Evolutionary conservation across 2,888 invertebrate genomes (phyloP).

Genomic region (Seladonia tumulorum): DNA sequence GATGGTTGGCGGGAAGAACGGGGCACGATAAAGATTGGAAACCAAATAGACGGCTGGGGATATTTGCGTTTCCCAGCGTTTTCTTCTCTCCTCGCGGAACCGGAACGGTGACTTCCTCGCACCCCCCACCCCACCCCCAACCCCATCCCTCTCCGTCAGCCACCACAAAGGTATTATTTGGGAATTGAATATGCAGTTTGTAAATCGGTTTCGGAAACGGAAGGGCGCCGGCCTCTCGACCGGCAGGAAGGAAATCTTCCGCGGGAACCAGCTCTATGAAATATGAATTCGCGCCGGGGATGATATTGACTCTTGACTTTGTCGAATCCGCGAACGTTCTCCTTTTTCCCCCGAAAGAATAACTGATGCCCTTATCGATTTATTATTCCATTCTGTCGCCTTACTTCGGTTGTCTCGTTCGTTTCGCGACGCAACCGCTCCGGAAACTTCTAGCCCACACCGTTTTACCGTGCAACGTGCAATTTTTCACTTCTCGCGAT

Average conservation of each 20-base stretch:
- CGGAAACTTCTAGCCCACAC: neutral
- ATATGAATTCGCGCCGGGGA: slow-evolving; percentile 39
- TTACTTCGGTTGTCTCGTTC: neutral
- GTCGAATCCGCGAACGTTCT: neutral
- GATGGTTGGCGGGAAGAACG: neutral
- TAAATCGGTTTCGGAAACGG: slow-evolving; percentile 53
- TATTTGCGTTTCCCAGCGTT: slow-evolving; percentile 31
- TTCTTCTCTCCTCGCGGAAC: slow-evolving; percentile 30
- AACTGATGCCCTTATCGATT: neutral
- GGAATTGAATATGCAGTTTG: slow-evolving; percentile 66
- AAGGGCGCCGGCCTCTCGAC: slow-evolving; percentile 13
- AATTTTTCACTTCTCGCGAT: neutral
- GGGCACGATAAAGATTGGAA: slow-evolving; percentile 49
- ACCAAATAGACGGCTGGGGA: slow-evolving; percentile 26
- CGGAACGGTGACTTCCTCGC: slow-evolving; percentile 10
- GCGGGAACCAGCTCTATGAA: slow-evolving; percentile 27
- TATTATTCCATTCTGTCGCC: slow-evolving; percentile 6
- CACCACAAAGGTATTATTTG: slow-evolving; percentile 47
- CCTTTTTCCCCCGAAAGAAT: neutral
- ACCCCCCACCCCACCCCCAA: neutral
- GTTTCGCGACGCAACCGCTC: neutral
- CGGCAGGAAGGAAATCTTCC: slow-evolving; percentile 42
- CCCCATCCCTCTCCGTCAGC: neutral
- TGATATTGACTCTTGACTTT: slow-evolving; percentile 20
- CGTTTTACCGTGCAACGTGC: neutral